These are phyloP conservation scores for Morelia viridis DNA, from an alignment of 2,797 vertebrate genomes.

Conservation along the genomic window DNA sequence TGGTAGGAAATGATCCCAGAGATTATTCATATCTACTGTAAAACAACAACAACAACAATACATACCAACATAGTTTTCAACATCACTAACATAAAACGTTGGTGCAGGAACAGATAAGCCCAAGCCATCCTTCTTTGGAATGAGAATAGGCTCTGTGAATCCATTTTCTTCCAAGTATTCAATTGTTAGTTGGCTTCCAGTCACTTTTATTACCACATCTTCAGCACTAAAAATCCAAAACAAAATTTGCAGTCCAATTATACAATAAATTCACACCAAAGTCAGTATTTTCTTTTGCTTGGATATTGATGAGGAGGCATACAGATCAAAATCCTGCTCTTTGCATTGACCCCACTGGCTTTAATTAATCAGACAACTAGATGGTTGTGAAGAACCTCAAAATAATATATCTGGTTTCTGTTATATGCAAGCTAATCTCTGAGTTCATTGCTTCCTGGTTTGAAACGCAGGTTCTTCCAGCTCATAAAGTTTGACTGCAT, in stretches of 20 bases:
- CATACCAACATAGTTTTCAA: constrained; percentile 96
- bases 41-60: constrained; percentile 15
- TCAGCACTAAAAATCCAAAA: constrained; percentile 81
- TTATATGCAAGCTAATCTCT: background rate
- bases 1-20: background rate
- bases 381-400: background rate
- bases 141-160: constrained; percentile 91
- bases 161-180: constrained; percentile 92
- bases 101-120: constrained; percentile 89
- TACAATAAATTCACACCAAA: accelerated
- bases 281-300: background rate
- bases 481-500: background rate
- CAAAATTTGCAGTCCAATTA: background rate
- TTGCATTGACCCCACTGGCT: background rate
- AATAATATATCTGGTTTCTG: background rate
- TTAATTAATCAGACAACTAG: background rate
- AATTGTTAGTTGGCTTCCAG: constrained; percentile 84
- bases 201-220: constrained; percentile 88
- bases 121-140: constrained; percentile 92
- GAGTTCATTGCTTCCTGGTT: background rate
- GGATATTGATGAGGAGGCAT: background rate
- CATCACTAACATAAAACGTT: constrained; percentile 98
- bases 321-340: background rate
- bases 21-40: background rate
- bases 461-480: background rate